Percentiles rank a stretch among this genome's conserved stretches.
phyloP scores from a whole-genome alignment of 2,888 invertebrate species.

The Andrena haemorrhoa region DNA sequence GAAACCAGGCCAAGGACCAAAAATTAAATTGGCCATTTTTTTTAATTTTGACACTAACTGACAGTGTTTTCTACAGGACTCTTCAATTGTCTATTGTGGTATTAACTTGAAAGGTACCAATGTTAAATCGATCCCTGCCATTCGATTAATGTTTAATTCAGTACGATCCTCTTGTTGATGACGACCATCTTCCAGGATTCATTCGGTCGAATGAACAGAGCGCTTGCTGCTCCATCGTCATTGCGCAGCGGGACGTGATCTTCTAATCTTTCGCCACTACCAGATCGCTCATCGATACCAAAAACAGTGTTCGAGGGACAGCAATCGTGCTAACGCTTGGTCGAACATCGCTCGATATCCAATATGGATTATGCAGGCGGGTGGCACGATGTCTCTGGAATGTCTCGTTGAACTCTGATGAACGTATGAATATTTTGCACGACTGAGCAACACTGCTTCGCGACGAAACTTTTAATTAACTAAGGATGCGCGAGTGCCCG shows the following conservation, averaged over 20 bases:
- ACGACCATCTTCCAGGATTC: constrained; percentile 21
- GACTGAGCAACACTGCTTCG: no score
- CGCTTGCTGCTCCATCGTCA: constrained; percentile 33
- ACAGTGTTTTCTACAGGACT: no score
- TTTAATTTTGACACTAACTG: no score
- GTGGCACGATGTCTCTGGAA: constrained; percentile 7
- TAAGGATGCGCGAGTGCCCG: no score
- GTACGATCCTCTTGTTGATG: constrained; percentile 1
- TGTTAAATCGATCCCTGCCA: constrained; percentile 11
- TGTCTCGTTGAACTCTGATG: constrained; percentile 20
- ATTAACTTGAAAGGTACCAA: no score
- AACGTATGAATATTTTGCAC: constrained; percentile 29
- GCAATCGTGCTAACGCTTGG: constrained; percentile 45
- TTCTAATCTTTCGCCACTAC: constrained; percentile 47
- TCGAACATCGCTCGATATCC: constrained; percentile 58
- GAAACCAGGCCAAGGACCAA: no score
- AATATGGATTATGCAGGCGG: constrained; percentile 60
- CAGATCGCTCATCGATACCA: constrained; percentile 68
- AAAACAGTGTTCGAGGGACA: constrained; percentile 40
- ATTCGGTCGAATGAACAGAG: constrained; percentile 31
- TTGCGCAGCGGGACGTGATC: constrained; percentile 35
- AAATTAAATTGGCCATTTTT: no score
- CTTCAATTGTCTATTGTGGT: no score
- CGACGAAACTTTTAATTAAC: no score
- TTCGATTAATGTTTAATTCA: constrained; percentile 1